Conservation (phyloP, 2,888 invertebrate genomes). For the Chirona hameri region DNA sequence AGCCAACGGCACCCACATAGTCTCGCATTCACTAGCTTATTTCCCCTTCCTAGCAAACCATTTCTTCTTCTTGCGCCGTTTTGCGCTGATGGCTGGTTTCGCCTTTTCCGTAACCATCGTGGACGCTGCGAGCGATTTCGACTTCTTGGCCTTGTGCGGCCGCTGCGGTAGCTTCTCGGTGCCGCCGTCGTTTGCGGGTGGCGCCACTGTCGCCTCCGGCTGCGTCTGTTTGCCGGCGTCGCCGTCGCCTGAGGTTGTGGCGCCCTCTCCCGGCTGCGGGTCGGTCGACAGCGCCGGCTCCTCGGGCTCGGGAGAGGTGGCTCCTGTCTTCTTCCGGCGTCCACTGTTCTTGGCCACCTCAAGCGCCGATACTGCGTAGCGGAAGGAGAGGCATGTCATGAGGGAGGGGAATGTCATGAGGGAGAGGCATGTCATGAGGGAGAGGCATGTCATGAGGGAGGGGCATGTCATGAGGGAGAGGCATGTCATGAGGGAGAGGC, state of each 20-base stretch:
- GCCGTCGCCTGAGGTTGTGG: neutral
- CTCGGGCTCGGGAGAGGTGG: neutral
- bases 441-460: too few relatives aligned
- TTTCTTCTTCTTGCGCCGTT: neutral
- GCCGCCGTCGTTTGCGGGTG: neutral
- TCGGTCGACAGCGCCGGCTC: neutral
- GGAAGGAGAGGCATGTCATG: too few relatives aligned
- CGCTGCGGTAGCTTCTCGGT: neutral
- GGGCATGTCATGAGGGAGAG: too few relatives aligned
- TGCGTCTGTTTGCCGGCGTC: neutral
- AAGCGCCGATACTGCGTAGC: neutral
- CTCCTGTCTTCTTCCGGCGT: neutral
- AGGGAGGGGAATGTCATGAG: too few relatives aligned
- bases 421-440: too few relatives aligned
- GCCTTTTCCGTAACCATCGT: neutral
- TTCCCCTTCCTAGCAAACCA: conserved; percentile 12
- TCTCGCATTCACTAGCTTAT: neutral
- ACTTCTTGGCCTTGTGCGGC: neutral
- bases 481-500: too few relatives aligned
- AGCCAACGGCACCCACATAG: too few relatives aligned
- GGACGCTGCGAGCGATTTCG: neutral
- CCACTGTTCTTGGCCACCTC: neutral
- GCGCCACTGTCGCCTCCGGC: neutral
- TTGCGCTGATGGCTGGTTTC: neutral
- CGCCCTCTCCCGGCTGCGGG: neutral